These are phyloP conservation scores for Zhengitettix transpicula DNA, from an alignment of 2,888 invertebrate species.

Conservation along the genomic window DNA sequence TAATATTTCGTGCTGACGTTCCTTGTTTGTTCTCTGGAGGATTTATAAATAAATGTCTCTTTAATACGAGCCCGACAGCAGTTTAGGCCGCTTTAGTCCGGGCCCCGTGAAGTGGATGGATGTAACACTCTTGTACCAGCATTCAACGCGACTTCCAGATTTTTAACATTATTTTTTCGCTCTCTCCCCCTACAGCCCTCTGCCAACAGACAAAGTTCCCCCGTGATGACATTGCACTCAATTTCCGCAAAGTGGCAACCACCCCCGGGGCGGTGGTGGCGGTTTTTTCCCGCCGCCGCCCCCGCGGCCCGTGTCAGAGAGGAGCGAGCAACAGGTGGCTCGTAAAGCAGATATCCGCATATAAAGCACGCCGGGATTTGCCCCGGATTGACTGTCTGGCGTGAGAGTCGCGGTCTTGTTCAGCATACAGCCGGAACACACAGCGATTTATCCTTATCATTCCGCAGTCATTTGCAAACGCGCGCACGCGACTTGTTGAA, in stretches of 20 bases:
- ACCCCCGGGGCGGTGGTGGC: not conserved
- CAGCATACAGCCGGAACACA: too few relatives aligned
- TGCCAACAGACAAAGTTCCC: conserved; percentile 8
- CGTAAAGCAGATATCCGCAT: conserved; percentile 36
- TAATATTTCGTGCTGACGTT: too few relatives aligned
- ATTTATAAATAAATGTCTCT: too few relatives aligned
- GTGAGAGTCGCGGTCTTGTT: too few relatives aligned
- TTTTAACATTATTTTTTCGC: not conserved
- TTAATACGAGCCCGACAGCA: too few relatives aligned
- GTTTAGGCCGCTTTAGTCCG: too few relatives aligned
- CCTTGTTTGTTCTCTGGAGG: too few relatives aligned
- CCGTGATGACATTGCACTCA: conserved; percentile 11
- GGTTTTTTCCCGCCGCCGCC: not conserved
- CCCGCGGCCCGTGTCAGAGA: conserved; percentile 12
- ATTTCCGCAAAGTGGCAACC: conserved; percentile 7
- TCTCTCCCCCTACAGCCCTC: not conserved
- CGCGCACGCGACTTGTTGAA: too few relatives aligned
- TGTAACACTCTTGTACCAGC: not conserved
- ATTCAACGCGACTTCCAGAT: not conserved
- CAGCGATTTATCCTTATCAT: too few relatives aligned
- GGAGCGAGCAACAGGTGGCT: conserved; percentile 29
- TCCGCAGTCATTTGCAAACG: too few relatives aligned
- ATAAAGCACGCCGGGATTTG: conserved; percentile 17
- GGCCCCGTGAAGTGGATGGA: not conserved
- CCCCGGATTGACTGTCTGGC: conserved; percentile 12